A percentile compares a stretch with the other conserved stretches of the same genome.
Conservation (phyloP, 2,797 vertebrate species). For the Xiphorhynchus erythropygius region DNA sequence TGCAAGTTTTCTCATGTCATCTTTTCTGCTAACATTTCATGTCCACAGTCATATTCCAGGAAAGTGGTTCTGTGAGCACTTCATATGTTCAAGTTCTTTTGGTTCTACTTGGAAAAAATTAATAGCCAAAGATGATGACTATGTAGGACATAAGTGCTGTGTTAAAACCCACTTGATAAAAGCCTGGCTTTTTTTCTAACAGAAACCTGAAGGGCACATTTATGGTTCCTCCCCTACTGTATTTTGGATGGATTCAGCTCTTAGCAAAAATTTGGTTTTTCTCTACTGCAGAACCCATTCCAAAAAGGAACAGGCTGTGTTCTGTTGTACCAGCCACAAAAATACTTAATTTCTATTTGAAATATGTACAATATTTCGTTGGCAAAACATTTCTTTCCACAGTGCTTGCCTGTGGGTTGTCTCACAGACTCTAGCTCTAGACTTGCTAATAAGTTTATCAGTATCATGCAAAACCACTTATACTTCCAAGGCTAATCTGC, state of each 20-base stretch:
- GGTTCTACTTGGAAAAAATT: neutral
- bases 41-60: neutral
- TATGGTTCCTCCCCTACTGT: neutral
- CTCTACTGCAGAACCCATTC: neutral
- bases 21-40: neutral
- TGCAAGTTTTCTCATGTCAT: neutral
- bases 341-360: neutral
- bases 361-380: neutral
- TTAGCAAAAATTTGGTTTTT: neutral
- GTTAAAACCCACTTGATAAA: neutral
- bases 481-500: neutral
- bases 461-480: neutral
- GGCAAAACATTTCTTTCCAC: neutral
- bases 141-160: neutral
- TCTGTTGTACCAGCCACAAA: neutral
- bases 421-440: neutral
- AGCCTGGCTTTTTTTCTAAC: neutral
- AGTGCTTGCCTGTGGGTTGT: neutral
- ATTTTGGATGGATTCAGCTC: neutral
- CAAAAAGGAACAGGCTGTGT: neutral
- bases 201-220: neutral
- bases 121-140: neutral
- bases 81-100: neutral
- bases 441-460: neutral
- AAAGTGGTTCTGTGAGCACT: neutral